Evolutionary conservation across 92 coral and sea anemone genomes (phyloP).

Genomic region (Heteractis magnifica): DNA sequence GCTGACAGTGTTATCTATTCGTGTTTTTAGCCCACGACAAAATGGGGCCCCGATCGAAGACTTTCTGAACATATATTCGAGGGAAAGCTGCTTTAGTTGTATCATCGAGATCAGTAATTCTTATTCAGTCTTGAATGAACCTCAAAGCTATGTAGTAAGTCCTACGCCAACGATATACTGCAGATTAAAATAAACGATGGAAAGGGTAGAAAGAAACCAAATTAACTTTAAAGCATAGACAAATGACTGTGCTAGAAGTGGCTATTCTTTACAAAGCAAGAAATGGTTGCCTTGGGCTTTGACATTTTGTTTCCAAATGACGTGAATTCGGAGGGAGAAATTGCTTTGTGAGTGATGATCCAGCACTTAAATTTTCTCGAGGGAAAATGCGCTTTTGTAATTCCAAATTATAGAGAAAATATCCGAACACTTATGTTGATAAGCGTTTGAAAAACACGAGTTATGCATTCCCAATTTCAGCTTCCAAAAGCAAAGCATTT

Average conservation of each 20-base stretch:
- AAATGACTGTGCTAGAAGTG: background rate
- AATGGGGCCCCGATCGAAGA: slow-evolving; percentile 19
- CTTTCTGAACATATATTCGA: background rate
- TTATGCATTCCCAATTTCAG: background rate
- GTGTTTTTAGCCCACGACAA: background rate
- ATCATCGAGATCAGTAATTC: background rate
- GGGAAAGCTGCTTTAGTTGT: background rate
- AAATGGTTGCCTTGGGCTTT: background rate
- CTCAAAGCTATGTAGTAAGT: background rate
- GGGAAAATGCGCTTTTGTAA: background rate
- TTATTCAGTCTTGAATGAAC: background rate
- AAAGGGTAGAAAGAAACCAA: background rate
- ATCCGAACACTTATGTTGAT: background rate
- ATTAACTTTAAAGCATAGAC: background rate
- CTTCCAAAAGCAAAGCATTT: background rate
- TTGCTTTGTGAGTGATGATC: background rate
- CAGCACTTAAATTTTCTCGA: background rate
- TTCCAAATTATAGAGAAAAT: background rate
- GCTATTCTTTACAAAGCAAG: background rate
- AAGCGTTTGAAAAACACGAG: background rate
- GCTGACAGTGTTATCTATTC: background rate
- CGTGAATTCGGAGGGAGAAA: background rate
- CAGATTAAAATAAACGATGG: background rate
- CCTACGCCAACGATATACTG: background rate
- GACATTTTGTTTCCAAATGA: background rate